Percentiles rank a stretch among this genome's conserved stretches.
Evolutionary conservation across 2,888 invertebrate genomes (phyloP).

Genomic region (Allygus modestus): DNA sequence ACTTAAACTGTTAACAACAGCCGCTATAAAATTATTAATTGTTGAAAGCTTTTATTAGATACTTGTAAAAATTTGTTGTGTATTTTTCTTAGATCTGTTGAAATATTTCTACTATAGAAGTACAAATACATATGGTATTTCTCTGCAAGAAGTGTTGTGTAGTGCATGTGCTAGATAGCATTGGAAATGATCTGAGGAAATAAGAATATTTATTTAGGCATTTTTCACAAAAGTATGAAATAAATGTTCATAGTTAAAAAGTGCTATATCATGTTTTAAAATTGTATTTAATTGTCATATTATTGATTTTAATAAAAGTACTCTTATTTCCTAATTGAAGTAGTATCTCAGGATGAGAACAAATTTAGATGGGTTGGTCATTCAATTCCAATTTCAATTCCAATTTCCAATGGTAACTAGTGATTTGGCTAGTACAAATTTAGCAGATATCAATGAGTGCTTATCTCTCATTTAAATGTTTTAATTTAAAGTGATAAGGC

Average conservation of each 20-base stretch:
- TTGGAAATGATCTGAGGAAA: background rate
- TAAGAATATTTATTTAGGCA: background rate
- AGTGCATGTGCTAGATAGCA: conserved; percentile 24
- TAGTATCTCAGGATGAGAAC: too few species aligned
- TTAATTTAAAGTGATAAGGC: background rate
- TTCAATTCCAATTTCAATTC: too few species aligned
- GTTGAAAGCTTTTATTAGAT: conserved; percentile 41
- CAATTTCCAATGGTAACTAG: conserved; percentile 31
- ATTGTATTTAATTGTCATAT: too few species aligned
- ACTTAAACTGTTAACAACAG: background rate
- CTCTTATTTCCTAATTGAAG: too few species aligned
- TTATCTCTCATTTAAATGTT: conserved; percentile 20
- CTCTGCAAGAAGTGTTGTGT: conserved; percentile 43
- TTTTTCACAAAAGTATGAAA: too few species aligned
- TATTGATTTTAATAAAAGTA: too few species aligned
- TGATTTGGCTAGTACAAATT: conserved; percentile 37
- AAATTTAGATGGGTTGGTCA: too few species aligned
- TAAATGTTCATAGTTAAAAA: too few species aligned
- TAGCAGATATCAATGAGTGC: conserved; percentile 36
- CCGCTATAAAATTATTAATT: conserved; percentile 2
- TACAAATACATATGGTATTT: conserved; percentile 52
- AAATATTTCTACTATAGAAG: conserved; percentile 40
- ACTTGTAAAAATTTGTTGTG: conserved; percentile 35
- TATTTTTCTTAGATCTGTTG: conserved; percentile 42
- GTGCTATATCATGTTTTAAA: too few species aligned